Evolutionary conservation across 1,140 invertebrate genomes (phyloP).

Genomic region (Drosophila simulans): DNA sequence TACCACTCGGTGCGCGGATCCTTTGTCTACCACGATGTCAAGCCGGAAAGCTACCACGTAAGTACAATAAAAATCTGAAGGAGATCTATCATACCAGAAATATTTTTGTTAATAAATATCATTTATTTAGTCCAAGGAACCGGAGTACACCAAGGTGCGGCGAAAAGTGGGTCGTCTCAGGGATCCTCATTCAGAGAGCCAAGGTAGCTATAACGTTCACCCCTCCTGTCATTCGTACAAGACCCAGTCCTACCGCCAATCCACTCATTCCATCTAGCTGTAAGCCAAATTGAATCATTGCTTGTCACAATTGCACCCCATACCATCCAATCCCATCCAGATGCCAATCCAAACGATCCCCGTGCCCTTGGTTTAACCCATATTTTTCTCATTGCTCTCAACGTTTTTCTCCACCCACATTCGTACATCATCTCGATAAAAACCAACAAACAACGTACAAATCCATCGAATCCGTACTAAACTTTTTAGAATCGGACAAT

Average conservation of each 20-base stretch:
- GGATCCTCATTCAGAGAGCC: slow-evolving; percentile 91
- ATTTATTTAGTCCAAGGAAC: slow-evolving; percentile 88
- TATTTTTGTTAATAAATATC: neutral
- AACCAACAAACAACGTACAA: slow-evolving; percentile 63
- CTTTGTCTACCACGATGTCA: slow-evolving; percentile 94
- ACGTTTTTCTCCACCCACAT: slow-evolving; percentile 58
- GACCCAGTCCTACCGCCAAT: neutral
- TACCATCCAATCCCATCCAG: neutral
- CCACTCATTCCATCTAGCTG: slow-evolving; percentile 37
- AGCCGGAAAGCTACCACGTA: slow-evolving; percentile 86
- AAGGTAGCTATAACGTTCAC: slow-evolving; percentile 86
- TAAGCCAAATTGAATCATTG: slow-evolving; percentile 71
- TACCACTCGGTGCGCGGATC: slow-evolving; percentile 94
- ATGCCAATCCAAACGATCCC: neutral
- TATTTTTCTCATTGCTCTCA: slow-evolving; percentile 49
- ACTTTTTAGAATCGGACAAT: slow-evolving; percentile 93
- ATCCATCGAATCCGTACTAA: slow-evolving; percentile 84
- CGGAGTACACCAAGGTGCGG: slow-evolving; percentile 92
- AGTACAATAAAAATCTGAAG: slow-evolving; percentile 53
- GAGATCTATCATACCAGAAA: neutral
- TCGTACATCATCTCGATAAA: slow-evolving; percentile 57
- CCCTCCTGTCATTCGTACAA: slow-evolving; percentile 1
- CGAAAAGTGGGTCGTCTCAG: slow-evolving; percentile 91
- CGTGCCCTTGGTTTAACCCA: slow-evolving; percentile 28
- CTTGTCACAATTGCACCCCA: slow-evolving; percentile 25